Conservation (phyloP, 2,888 invertebrate species). For the Cosmopolites sordidus region DNA sequence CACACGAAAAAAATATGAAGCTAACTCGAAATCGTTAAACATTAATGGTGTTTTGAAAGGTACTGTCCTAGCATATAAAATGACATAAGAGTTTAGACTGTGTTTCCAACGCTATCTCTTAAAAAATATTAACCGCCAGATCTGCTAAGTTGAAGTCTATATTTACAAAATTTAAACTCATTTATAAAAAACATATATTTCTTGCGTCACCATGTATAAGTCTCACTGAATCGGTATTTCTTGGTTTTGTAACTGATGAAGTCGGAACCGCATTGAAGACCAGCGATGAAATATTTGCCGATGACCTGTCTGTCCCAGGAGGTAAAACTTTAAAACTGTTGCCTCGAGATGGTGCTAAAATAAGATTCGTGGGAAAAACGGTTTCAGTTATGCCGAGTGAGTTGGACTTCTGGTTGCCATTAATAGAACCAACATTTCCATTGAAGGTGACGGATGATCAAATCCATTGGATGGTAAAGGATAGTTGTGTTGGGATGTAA, state of each 20-base stretch:
- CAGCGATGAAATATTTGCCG: conserved; percentile 10
- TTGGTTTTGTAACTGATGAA: conserved; percentile 9
- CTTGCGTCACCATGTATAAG: too few relatives aligned
- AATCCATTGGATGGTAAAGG: conserved; percentile 30
- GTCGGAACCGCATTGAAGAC: conserved; percentile 8
- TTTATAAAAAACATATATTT: too few relatives aligned
- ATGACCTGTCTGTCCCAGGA: conserved; percentile 16
- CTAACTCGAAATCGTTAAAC: too few relatives aligned
- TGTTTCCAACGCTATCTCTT: too few relatives aligned
- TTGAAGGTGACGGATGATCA: conserved; percentile 17
- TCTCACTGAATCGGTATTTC: too few relatives aligned
- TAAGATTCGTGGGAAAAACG: conserved; percentile 14
- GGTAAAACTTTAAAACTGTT: conserved; percentile 18
- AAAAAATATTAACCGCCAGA: too few relatives aligned
- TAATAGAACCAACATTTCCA: conserved; percentile 17
- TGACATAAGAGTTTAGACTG: too few relatives aligned
- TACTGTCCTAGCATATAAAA: too few relatives aligned
- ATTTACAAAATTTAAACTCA: too few relatives aligned
- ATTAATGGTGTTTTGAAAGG: too few relatives aligned
- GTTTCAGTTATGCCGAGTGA: conserved; percentile 18
- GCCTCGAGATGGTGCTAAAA: conserved; percentile 3
- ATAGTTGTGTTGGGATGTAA: conserved; percentile 29
- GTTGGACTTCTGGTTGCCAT: conserved; percentile 19
- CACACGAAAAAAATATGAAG: too few relatives aligned
- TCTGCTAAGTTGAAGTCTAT: too few relatives aligned